These are phyloP conservation scores for Cottus gobio DNA, from an alignment of 2,113 vertebrate species.

Conservation along the genomic window DNA sequence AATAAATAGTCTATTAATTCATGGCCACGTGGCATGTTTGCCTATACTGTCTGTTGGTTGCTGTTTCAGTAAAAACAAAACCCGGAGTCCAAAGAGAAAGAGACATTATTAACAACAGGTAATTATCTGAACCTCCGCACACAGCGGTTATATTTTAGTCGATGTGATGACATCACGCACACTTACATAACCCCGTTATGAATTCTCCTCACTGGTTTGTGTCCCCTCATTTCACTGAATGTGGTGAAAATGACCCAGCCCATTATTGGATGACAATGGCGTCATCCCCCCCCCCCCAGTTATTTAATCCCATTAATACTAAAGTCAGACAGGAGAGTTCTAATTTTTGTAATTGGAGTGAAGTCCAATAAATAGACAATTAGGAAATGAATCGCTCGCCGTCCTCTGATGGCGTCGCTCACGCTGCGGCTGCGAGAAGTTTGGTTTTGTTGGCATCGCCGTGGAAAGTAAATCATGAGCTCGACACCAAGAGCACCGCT, in stretches of 20 bases:
- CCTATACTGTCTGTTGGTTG: not conserved
- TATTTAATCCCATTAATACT: not conserved
- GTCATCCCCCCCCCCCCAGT: not conserved
- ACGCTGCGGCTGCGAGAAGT: not conserved
- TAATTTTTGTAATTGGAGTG: conserved; percentile 15
- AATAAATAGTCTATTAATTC: too few species aligned
- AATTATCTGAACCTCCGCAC: not conserved
- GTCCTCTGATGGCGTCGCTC: conserved; percentile 1
- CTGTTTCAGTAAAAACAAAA: not conserved
- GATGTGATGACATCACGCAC: not conserved
- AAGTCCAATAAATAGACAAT: conserved; percentile 8
- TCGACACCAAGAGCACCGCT: not conserved
- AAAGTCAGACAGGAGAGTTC: conserved; percentile 13
- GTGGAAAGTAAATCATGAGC: not conserved
- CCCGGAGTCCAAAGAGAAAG: not conserved
- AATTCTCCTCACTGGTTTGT: not conserved
- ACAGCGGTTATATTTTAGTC: not conserved
- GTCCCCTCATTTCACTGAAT: not conserved
- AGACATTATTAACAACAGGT: not conserved
- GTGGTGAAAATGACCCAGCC: not conserved
- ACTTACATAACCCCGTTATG: not conserved
- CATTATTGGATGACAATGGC: not conserved
- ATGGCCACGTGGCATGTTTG: not conserved
- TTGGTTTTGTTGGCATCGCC: not conserved
- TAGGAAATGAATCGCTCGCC: not conserved